These are phyloP conservation scores for Colinus virginianus DNA, from an alignment of 2,113 vertebrate species.

Conservation along the genomic window DNA sequence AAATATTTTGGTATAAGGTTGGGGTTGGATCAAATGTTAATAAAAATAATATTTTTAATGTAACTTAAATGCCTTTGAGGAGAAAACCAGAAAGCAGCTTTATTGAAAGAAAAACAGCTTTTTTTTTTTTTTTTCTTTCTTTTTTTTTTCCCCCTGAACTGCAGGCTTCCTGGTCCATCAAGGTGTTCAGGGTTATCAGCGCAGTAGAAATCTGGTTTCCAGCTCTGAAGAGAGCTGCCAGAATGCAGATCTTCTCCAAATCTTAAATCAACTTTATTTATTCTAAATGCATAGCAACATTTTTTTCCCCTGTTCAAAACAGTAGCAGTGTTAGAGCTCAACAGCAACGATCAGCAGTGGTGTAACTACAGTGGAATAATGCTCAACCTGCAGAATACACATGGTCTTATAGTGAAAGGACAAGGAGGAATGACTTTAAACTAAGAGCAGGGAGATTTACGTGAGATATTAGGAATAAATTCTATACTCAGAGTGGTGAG, in stretches of 20 bases:
- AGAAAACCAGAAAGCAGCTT: neutral
- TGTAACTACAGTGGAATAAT: neutral
- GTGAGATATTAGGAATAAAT: too few relatives aligned
- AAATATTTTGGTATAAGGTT: neutral
- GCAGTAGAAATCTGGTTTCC: neutral
- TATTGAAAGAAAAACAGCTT: neutral
- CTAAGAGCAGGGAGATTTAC: too few relatives aligned
- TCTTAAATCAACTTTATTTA: neutral
- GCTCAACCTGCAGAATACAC: neutral
- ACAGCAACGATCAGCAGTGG: neutral
- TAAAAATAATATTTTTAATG: neutral
- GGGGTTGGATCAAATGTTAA: neutral
- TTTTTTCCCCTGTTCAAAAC: neutral
- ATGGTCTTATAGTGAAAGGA: too few relatives aligned
- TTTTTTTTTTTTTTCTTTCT: neutral
- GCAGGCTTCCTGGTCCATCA: neutral
- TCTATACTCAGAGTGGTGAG: too few relatives aligned
- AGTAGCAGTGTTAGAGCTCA: neutral
- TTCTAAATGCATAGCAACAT: fast-evolving
- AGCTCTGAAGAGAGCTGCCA: neutral
- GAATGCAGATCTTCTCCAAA: neutral
- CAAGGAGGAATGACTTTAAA: too few relatives aligned
- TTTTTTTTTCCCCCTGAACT: neutral
- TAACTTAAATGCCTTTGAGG: neutral
- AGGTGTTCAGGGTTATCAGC: neutral